phyloP scores from a whole-genome alignment of 2,888 invertebrate species.

The Eupithecia vulgata region DNA sequence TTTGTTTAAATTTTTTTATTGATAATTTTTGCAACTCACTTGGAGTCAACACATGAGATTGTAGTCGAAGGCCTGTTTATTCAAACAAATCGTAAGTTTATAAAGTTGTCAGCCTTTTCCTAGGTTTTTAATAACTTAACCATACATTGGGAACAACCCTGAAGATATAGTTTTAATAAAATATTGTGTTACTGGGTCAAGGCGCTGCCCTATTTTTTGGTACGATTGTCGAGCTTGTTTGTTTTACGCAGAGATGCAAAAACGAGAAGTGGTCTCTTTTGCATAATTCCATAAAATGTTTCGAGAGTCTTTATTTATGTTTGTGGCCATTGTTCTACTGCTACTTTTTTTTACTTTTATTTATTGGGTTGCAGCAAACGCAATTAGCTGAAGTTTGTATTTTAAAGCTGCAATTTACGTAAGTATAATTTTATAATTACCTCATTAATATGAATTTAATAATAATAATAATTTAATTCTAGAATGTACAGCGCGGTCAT shows the following conservation, averaged over 20 bases:
- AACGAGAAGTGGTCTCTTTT: conserved; percentile 27
- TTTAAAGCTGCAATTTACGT: neutral
- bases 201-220: conserved; percentile 45
- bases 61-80: neutral
- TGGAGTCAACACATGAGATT: neutral
- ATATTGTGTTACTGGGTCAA: conserved; percentile 42
- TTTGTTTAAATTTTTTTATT: no score
- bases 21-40: no score
- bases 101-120: neutral
- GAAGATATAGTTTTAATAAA: conserved; percentile 36
- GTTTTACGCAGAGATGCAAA: conserved; percentile 29
- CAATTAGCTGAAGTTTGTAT: neutral
- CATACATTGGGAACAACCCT: conserved; percentile 14
- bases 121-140: neutral
- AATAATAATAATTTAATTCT: no score
- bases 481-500: neutral
- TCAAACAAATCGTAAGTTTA: neutral
- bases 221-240: conserved; percentile 46
- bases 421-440: neutral
- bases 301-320: neutral
- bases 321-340: neutral
- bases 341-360: neutral
- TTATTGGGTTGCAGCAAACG: neutral
- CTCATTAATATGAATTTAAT: neutral
- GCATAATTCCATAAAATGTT: conserved; percentile 19